Evolutionary conservation across 2,888 invertebrate genomes (phyloP), one percentile per base, ranked within the genome.

Genomic region (Zygothrica quintamaculata): DNA sequence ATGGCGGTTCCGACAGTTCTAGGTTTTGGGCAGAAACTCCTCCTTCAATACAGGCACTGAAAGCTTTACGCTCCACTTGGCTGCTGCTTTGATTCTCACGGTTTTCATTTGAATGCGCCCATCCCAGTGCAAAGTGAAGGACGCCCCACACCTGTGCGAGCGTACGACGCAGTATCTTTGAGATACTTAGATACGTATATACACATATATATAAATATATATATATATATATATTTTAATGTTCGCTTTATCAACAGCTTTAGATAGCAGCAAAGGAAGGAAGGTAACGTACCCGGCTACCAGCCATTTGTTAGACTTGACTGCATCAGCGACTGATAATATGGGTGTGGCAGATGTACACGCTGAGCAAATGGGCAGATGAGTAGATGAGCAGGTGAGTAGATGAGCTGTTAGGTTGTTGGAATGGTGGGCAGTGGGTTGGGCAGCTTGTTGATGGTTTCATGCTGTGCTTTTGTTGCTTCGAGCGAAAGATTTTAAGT

Each of bases 201-300:
- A 82, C 79, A 82, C 79, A 79, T 71, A 82, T 82, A 82, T 82
- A 79, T 71, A 77, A 68, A 68, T 79, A 79, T 81, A 81, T 76
- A 65, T 69, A 69, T 72, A 73, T 79, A 39, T 65, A 65, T 65
- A 65, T 65, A 82, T 82, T 79, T 79, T 79, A 82, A 79, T 82
- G 82, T 82, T 71, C 82, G 82, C 82, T 79, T 79, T 79, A 79
- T 79, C 82, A 79, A 79, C 82, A 82, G 82, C 78, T 79, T 82
- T 74, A 77, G 77, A 79, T 77, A 77, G 70, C 62, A 46, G 39
- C 46, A 42, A 16, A 29, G 36, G n/a, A 55, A 16, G 26, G 55
- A 34, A 52, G 12, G 42, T 9, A 31, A n/a, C 31, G 15, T 42
- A 26, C 11, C 22, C 56, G 33, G 58, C 60, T 65, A 40, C 26